Conservation (phyloP, 2,113 vertebrate species). For the Macrotus californicus region DNA sequence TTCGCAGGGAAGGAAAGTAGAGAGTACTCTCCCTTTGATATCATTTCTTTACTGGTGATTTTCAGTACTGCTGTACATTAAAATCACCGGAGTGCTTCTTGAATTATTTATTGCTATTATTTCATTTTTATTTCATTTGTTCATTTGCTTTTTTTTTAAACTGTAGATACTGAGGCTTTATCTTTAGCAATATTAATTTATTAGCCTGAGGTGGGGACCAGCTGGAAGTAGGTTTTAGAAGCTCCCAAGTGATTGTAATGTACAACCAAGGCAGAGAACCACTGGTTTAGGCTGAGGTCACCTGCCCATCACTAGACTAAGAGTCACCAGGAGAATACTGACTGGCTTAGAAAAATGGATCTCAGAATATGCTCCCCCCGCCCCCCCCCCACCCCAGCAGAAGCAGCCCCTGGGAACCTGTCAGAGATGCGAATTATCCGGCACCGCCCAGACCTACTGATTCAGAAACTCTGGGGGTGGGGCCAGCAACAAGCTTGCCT, state of each 20-base stretch:
- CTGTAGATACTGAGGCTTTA: neutral
- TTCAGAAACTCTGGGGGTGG: neutral
- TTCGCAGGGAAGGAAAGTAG: neutral
- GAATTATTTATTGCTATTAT: neutral
- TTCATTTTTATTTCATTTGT: neutral
- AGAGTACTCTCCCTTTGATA: neutral
- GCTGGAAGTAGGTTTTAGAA: neutral
- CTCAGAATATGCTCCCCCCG: neutral
- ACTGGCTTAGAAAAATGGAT: neutral
- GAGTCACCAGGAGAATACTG: neutral
- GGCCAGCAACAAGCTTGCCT: neutral
- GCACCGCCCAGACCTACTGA: neutral
- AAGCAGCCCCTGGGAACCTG: neutral
- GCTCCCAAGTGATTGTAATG: neutral
- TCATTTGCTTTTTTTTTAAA: neutral
- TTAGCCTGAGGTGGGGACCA: neutral
- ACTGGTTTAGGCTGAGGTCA: neutral
- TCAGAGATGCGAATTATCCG: neutral
- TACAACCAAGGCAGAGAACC: neutral
- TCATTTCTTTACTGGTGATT: neutral
- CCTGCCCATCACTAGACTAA: neutral
- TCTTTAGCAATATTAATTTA: neutral
- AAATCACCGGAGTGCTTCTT: neutral
- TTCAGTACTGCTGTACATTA: neutral
- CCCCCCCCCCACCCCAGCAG: no score